Evolutionary conservation across 2,797 vertebrate genomes (phyloP).

Genomic region (Ptychobarbus kaznakovi): DNA sequence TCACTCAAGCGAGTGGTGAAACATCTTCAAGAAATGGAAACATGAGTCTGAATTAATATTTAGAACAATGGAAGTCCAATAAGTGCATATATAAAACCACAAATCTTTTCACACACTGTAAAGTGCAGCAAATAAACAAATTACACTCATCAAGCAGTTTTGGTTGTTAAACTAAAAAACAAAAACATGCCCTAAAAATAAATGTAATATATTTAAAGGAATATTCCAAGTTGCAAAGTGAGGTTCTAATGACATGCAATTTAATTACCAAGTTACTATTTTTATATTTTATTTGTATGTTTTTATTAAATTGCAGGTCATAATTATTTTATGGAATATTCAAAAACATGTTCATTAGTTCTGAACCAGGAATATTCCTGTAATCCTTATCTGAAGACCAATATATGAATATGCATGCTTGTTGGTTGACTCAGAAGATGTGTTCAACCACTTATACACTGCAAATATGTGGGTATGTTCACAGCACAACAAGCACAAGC

Average conservation of each 20-base stretch:
- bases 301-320: not conserved
- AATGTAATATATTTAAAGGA: not conserved
- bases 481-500: conserved; percentile 56
- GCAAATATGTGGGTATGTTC: conserved; percentile 16
- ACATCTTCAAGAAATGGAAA: conserved; percentile 5
- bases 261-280: not conserved
- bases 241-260: not conserved
- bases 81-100: not conserved
- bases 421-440: conserved; percentile 26
- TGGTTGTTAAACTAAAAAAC: not conserved
- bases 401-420: conserved; percentile 28
- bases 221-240: not conserved
- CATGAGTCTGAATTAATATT: not conserved
- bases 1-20: not conserved
- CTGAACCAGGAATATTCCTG: not conserved
- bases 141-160: not conserved
- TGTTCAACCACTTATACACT: not conserved
- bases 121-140: not conserved
- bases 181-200: not conserved
- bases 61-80: not conserved
- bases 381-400: not conserved
- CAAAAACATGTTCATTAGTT: not conserved
- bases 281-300: too few species aligned
- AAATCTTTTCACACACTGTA: not conserved
- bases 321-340: not conserved